A percentile compares a stretch with the other conserved stretches of the same genome.
Evolutionary conservation across 2,113 vertebrate genomes (phyloP).

Genomic region (Tychaedon coryphoeus): DNA sequence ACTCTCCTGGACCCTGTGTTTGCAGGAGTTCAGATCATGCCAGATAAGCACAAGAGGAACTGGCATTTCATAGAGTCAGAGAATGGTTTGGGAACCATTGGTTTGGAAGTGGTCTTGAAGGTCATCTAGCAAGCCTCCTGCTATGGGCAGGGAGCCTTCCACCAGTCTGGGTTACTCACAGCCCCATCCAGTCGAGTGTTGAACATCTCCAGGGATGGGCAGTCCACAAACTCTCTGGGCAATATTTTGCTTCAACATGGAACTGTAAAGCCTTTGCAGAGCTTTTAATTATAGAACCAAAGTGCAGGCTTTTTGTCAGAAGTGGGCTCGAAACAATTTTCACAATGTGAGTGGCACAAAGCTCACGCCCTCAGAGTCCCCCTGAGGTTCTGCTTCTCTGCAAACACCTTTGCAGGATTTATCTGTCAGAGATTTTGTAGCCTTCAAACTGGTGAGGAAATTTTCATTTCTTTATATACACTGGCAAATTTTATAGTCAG

Average conservation of each 20-base stretch:
- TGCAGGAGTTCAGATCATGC: background rate
- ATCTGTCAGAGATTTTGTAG: background rate
- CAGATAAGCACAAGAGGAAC: background rate
- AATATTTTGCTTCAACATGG: background rate
- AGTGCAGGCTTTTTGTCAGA: background rate
- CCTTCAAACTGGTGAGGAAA: background rate
- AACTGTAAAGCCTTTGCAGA: background rate
- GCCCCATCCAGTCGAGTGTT: background rate
- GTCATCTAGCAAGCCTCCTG: background rate
- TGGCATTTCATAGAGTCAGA: background rate
- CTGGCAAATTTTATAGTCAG: background rate
- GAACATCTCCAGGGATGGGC: background rate
- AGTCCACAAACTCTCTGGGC: background rate
- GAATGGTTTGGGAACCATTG: background rate
- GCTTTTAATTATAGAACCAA: background rate
- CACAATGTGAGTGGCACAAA: accelerated
- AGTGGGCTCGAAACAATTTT: background rate
- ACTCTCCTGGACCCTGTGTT: background rate
- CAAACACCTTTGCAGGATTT: background rate
- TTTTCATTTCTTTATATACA: background rate
- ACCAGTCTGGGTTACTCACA: background rate
- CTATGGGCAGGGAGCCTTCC: background rate
- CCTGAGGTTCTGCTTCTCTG: background rate
- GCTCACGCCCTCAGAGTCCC: background rate
- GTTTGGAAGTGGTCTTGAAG: background rate